Percentiles rank a stretch among this genome's conserved stretches.
phyloP scores from a whole-genome alignment of 2,113 vertebrate species.

The Ptilorrhoa leucosticta region DNA sequence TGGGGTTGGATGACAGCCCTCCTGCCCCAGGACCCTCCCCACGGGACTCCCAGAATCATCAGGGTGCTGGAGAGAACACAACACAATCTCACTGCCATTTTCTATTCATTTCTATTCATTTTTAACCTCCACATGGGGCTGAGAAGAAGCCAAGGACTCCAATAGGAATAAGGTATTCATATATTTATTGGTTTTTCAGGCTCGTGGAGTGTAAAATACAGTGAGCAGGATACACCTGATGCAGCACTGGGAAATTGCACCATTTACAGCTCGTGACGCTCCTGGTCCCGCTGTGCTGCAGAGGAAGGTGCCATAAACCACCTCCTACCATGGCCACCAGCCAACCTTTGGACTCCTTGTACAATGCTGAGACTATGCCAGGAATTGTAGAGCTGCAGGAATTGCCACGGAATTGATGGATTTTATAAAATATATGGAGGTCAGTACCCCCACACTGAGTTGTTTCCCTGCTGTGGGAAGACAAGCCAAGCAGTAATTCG shows the following conservation, averaged over 20 bases:
- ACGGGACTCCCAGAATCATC: background rate
- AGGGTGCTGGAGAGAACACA: background rate
- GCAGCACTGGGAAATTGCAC: background rate
- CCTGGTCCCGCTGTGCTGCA: background rate
- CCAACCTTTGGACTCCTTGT: background rate
- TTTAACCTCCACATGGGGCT: background rate
- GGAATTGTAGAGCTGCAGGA: background rate
- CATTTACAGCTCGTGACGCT: background rate
- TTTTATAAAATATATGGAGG: background rate
- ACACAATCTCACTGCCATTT: background rate
- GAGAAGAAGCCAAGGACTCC: background rate
- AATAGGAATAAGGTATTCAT: background rate
- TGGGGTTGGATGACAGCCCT: no score
- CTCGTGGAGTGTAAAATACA: background rate
- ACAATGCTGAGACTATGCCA: background rate
- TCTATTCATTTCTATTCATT: background rate
- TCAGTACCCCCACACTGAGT: background rate
- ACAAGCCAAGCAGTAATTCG: background rate
- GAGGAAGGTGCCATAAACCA: background rate
- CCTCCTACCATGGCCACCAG: background rate
- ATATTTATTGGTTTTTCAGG: background rate
- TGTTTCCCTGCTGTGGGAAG: background rate
- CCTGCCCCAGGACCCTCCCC: background rate
- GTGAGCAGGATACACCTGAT: rapidly evolving
- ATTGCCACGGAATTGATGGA: background rate